Conservation (phyloP, 2,797 vertebrate genomes). For the Ibycter americanus region DNA sequence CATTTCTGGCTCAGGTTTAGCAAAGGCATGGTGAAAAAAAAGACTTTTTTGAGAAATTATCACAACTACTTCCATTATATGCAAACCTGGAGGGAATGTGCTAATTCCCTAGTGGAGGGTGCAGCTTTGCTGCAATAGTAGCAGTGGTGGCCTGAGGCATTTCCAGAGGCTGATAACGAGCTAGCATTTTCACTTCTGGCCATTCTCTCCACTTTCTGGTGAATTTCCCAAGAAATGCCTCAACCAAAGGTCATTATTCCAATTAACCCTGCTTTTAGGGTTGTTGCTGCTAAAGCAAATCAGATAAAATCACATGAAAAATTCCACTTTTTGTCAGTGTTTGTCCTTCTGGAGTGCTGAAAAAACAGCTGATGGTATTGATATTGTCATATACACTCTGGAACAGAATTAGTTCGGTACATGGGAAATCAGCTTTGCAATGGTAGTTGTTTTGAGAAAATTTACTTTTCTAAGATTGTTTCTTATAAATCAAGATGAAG, state of each 20-base stretch:
- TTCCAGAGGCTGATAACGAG: background rate
- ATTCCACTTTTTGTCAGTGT: background rate
- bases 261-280: background rate
- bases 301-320: background rate
- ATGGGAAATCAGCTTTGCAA: background rate
- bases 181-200: background rate
- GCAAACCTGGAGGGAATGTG: constrained; percentile 5
- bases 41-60: background rate
- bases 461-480: background rate
- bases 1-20: constrained; percentile 28
- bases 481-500: background rate
- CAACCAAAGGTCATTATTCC: background rate
- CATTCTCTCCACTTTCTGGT: background rate
- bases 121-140: background rate
- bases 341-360: background rate
- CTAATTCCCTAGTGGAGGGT: background rate
- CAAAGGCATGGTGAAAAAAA: background rate
- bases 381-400: background rate
- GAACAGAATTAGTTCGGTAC: background rate
- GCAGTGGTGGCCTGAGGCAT: background rate
- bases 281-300: background rate
- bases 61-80: background rate
- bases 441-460: background rate
- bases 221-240: background rate
- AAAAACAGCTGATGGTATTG: background rate